These are phyloP conservation scores for Noctuana brunneofusca DNA, from an alignment of 2,888 invertebrate genomes.

Conservation along the genomic window DNA sequence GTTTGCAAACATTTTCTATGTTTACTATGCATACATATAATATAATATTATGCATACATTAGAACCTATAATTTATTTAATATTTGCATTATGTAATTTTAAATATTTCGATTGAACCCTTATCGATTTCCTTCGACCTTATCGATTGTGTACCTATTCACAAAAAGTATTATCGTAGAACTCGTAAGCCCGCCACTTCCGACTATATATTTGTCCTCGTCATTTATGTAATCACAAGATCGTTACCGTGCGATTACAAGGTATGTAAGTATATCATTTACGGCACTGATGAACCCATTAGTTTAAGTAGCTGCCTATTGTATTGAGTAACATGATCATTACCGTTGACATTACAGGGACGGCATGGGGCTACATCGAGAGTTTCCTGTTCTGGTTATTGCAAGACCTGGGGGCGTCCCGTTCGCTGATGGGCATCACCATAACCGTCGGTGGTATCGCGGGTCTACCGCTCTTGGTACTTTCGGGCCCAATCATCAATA, in stretches of 20 bases:
- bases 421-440: conserved; percentile 90
- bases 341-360: conserved; percentile 44
- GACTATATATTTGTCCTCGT: background rate
- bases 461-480: conserved; percentile 89
- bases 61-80: too few relatives aligned
- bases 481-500: conserved; percentile 89
- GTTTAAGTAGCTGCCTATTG: background rate
- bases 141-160: too few relatives aligned
- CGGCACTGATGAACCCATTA: conserved; percentile 8
- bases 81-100: too few relatives aligned
- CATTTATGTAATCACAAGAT: conserved; percentile 6
- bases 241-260: conserved; percentile 2
- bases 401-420: conserved; percentile 90
- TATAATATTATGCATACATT: too few relatives aligned
- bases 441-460: conserved; percentile 89
- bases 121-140: too few relatives aligned
- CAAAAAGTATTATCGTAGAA: too few relatives aligned
- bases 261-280: background rate
- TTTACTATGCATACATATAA: too few relatives aligned
- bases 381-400: conserved; percentile 90
- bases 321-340: too few relatives aligned
- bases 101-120: too few relatives aligned
- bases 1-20: too few relatives aligned
- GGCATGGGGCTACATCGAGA: conserved; percentile 93
- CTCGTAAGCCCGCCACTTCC: background rate